Conservation (phyloP, 2,797 vertebrate species). For the Sebastes hubbsi region DNA sequence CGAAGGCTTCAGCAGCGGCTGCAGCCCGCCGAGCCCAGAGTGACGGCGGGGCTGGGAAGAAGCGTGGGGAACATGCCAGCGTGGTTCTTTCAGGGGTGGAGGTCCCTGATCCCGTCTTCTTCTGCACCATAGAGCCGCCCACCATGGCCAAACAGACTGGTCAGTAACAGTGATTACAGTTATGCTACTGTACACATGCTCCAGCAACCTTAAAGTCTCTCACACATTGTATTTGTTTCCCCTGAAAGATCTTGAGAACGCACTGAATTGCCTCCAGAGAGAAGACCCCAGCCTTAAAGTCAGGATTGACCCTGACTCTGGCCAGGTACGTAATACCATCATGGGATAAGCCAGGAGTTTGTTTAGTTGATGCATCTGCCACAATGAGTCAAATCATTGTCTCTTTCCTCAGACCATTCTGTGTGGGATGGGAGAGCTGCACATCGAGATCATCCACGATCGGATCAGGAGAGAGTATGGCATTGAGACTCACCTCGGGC, state of each 20-base stretch:
- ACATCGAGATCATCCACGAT: slow-evolving; percentile 97
- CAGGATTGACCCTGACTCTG: slow-evolving; percentile 91
- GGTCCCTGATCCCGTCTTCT: slow-evolving; percentile 95
- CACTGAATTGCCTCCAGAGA: slow-evolving; percentile 91
- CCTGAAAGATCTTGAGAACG: slow-evolving; percentile 90
- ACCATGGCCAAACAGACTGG: slow-evolving; percentile 91
- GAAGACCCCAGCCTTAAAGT: slow-evolving; percentile 99
- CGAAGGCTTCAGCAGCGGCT: slow-evolving; percentile 88
- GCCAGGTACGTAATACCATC: slow-evolving; percentile 84
- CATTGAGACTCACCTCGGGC: slow-evolving; percentile 92
- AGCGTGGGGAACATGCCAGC: slow-evolving; percentile 4
- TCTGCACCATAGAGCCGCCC: slow-evolving; percentile 97
- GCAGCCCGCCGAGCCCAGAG: slow-evolving; percentile 81
- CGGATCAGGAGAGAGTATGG: slow-evolving; percentile 93
- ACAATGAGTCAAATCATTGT: neutral
- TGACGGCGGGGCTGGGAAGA: slow-evolving; percentile 41
- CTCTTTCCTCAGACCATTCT: slow-evolving; percentile 86
- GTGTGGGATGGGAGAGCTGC: slow-evolving; percentile 98
- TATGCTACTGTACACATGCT: neutral
- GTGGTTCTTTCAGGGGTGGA: slow-evolving; percentile 92
- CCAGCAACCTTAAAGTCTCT: neutral
- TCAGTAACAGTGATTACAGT: slow-evolving; percentile 52
- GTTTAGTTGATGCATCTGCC: neutral
- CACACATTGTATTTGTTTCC: neutral
- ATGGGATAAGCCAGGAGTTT: neutral